A percentile compares a stretch with the other conserved stretches of the same genome.
phyloP scores from a whole-genome alignment of 64 coral and sea anemone species.

The Porites lutea region DNA sequence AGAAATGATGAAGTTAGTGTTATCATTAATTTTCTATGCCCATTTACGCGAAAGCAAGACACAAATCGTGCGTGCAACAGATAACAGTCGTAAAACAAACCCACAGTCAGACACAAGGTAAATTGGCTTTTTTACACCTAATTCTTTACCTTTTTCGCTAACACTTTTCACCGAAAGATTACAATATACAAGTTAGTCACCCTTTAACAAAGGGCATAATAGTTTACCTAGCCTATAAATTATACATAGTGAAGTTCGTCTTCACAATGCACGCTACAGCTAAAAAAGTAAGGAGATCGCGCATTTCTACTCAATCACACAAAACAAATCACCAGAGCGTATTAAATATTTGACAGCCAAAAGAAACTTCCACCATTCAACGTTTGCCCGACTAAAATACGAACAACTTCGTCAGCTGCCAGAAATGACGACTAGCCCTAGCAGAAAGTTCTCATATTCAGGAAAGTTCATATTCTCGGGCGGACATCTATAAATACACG shows the following conservation, averaged over 20 bases:
- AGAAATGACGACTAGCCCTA: conserved; percentile 2
- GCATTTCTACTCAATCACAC: not conserved
- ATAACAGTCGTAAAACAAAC: conserved; percentile 44
- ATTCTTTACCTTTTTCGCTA: not conserved
- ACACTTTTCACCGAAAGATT: not conserved
- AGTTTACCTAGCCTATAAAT: conserved; percentile 13
- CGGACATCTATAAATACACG: not conserved
- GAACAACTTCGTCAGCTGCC: not conserved
- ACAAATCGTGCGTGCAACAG: not conserved
- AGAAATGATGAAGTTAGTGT: not conserved
- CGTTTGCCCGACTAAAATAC: not conserved
- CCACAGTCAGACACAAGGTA: not conserved
- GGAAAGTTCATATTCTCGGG: not conserved
- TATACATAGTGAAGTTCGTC: conserved; percentile 9
- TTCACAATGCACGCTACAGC: conserved; percentile 18
- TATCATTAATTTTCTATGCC: not conserved
- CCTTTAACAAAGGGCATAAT: not conserved
- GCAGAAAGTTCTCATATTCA: not conserved
- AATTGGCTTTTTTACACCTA: not conserved
- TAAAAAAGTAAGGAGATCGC: conserved; percentile 32
- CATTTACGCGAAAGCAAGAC: not conserved
- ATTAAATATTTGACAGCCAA: conserved; percentile 41
- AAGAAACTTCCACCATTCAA: not conserved
- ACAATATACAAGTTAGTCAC: not conserved
- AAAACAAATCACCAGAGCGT: conserved; percentile 53